Percentiles rank a stretch among this genome's conserved stretches.
Evolutionary conservation across 2,888 invertebrate genomes (phyloP).

Genomic region (Folsomia manolachei): DNA sequence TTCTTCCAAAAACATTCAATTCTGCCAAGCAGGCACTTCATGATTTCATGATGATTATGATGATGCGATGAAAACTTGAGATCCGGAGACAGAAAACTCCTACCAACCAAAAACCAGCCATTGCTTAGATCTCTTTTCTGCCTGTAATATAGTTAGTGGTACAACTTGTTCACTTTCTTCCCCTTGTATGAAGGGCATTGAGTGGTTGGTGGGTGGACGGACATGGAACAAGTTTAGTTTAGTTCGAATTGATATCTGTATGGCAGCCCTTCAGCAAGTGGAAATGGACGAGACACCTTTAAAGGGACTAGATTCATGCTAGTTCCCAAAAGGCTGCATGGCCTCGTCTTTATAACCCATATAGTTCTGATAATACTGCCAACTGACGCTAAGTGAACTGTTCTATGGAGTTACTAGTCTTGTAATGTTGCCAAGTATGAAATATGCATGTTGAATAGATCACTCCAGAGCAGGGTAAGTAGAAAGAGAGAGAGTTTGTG

Average conservation of each 20-base stretch:
- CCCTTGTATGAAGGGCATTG: not conserved
- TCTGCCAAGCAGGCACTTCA: slow-evolving; percentile 1
- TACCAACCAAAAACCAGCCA: not conserved
- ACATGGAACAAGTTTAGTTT: not conserved
- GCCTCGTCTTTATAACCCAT: not conserved
- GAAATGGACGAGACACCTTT: no score
- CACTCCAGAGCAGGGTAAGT: not conserved
- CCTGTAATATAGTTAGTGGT: no score
- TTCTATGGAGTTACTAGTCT: not conserved
- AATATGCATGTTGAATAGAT: slow-evolving; percentile 17
- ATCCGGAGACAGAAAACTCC: not conserved
- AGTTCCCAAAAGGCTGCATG: no score
- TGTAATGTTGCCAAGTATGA: slow-evolving; percentile 12
- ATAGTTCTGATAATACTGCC: not conserved
- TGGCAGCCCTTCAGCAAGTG: no score
- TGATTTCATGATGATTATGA: slow-evolving; percentile 21
- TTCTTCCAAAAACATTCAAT: slow-evolving; percentile 11
- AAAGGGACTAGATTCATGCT: no score
- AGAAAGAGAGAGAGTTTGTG: not conserved
- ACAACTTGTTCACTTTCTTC: not conserved
- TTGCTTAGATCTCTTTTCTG: not conserved
- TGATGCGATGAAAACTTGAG: slow-evolving; percentile 32
- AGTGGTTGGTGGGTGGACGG: not conserved
- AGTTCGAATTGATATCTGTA: no score
- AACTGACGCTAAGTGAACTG: slow-evolving; percentile 2